phyloP scores from a whole-genome alignment of 2,888 invertebrate species.

The Pardosa pseudoannulata region DNA sequence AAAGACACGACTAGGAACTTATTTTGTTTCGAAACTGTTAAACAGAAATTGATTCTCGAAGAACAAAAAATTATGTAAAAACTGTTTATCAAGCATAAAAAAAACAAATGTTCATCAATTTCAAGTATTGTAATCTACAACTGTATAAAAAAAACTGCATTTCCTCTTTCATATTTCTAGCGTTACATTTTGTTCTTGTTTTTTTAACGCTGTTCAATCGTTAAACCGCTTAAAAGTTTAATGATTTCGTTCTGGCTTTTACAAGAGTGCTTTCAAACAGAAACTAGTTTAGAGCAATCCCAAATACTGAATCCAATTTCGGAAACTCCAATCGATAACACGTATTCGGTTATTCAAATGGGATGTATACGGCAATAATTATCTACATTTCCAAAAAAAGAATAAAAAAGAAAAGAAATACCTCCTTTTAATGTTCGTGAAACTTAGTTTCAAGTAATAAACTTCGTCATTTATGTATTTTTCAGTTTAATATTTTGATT shows the following conservation, averaged over 20 bases:
- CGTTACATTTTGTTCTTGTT: neutral
- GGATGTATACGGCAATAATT: conserved; percentile 1
- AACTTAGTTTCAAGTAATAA: conserved; percentile 13
- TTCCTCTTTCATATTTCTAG: neutral
- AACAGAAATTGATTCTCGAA: too few species aligned
- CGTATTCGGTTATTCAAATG: neutral
- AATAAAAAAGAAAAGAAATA: too few species aligned
- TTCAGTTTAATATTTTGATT: neutral
- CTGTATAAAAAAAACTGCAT: neutral
- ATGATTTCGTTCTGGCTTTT: conserved; percentile 8
- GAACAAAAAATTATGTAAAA: too few species aligned
- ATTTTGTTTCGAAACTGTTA: too few species aligned
- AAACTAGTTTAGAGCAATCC: neutral
- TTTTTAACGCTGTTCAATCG: neutral
- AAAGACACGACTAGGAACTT: too few species aligned
- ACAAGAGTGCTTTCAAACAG: neutral
- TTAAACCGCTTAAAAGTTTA: conserved; percentile 7
- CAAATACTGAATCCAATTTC: neutral
- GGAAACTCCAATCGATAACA: neutral
- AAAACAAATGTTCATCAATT: neutral
- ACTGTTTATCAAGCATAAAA: too few species aligned
- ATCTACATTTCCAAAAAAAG: conserved; percentile 1
- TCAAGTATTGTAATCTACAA: neutral
- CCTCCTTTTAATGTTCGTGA: neutral
- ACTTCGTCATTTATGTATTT: neutral